A percentile compares a stretch with the other conserved stretches of the same genome.
Evolutionary conservation across 2,888 invertebrate genomes (phyloP).

Genomic region (Phrixothrix hirtus): DNA sequence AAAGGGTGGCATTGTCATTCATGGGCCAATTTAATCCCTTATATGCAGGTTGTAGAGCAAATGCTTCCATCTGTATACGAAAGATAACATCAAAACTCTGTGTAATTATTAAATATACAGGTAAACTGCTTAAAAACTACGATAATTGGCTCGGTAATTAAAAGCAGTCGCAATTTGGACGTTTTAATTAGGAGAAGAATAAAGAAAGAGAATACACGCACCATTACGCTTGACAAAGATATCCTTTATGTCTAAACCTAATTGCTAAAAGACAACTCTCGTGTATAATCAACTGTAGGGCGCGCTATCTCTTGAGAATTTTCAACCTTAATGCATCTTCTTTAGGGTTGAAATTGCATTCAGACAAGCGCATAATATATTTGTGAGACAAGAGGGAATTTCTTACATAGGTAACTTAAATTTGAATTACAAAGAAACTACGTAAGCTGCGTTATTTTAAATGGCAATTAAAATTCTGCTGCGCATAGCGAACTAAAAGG

Average conservation of each 20-base stretch:
- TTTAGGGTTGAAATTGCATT: constrained; percentile 8
- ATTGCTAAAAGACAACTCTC: constrained; percentile 39
- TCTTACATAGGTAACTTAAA: constrained; percentile 42
- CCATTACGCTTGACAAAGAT: constrained; percentile 25
- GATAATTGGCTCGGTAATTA: constrained; percentile 43
- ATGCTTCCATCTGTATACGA: constrained; percentile 29
- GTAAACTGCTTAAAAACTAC: constrained; percentile 35
- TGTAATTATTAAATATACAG: constrained; percentile 34
- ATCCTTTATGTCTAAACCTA: constrained; percentile 36
- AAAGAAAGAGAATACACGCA: constrained; percentile 17
- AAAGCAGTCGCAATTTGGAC: constrained; percentile 42
- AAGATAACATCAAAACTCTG: constrained; percentile 26
- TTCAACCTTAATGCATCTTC: constrained; percentile 7
- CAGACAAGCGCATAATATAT: constrained; percentile 19
- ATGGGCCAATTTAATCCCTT: constrained; percentile 21
- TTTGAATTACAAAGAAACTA: constrained; percentile 47
- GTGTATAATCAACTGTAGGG: constrained; percentile 32
- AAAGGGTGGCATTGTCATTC: constrained; percentile 26
- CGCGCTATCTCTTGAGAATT: constrained; percentile 4
- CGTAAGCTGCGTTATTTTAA: constrained; percentile 45
- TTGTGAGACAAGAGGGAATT: constrained; percentile 29
- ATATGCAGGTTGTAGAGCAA: constrained; percentile 22
- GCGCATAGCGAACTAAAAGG: constrained; percentile 39
- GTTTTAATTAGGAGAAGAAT: constrained; percentile 40
- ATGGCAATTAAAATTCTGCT: constrained; percentile 50